Evolutionary conservation across 2,113 vertebrate genomes (phyloP).

Genomic region (Melanostigma gelatinosum): DNA sequence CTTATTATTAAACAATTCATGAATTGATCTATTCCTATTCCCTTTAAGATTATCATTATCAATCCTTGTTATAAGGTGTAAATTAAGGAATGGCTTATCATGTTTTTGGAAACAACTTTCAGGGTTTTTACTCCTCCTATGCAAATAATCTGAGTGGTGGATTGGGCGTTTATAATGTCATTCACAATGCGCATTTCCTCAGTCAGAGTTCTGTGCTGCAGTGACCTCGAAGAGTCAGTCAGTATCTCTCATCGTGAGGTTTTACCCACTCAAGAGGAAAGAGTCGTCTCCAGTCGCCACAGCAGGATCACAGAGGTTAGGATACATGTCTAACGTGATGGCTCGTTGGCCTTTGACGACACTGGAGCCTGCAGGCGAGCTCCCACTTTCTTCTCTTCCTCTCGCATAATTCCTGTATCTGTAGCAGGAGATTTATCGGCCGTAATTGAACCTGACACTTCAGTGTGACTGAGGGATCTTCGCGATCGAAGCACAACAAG

Average conservation of each 20-base stretch:
- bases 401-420: constrained; percentile 68
- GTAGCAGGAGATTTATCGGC: constrained; percentile 60
- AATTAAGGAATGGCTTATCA: not conserved
- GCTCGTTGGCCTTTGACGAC: constrained; percentile 70
- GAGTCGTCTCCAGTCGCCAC: constrained; percentile 48
- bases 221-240: constrained; percentile 82
- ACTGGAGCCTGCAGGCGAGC: constrained; percentile 56
- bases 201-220: constrained; percentile 28
- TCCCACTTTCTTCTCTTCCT: constrained; percentile 47
- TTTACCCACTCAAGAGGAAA: constrained; percentile 72
- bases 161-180: constrained; percentile 34
- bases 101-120: not conserved
- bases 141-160: constrained; percentile 8
- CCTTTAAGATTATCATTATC: not conserved
- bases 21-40: not conserved
- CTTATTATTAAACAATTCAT: not conserved
- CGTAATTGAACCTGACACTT: constrained; percentile 55
- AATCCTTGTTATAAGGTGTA: not conserved
- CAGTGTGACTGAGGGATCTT: constrained; percentile 59
- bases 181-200: constrained; percentile 47
- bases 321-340: constrained; percentile 67
- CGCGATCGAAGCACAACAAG: constrained; percentile 50
- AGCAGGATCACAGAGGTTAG: constrained; percentile 67
- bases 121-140: not conserved
- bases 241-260: constrained; percentile 66